A percentile compares a stretch with the other conserved stretches of the same genome.
Conservation (phyloP, 2,888 invertebrate genomes). For the Temnothorax rugatulus region DNA sequence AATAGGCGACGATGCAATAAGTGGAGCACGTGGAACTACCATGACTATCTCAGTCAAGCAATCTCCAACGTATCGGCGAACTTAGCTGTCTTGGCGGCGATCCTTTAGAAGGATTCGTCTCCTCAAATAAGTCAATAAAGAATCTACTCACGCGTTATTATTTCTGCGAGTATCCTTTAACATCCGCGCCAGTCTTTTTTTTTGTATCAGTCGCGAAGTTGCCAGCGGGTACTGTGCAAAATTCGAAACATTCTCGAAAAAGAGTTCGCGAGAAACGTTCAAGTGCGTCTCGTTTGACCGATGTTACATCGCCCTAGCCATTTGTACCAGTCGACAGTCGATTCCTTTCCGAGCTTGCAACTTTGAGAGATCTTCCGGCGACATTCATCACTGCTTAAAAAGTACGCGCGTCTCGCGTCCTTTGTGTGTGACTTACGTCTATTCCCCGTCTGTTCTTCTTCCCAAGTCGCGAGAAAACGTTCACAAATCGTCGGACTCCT, state of each 20-base stretch:
- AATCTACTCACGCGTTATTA: constrained; percentile 15
- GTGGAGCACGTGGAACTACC: background rate
- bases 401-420: background rate
- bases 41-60: constrained; percentile 2
- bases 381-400: constrained; percentile 17
- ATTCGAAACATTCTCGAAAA: constrained; percentile 11
- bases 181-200: constrained; percentile 1
- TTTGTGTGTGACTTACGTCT: constrained; percentile 18
- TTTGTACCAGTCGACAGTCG: constrained; percentile 28
- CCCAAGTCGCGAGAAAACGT: constrained; percentile 7
- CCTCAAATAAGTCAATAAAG: constrained; percentile 34
- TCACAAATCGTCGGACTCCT: constrained; percentile 3
- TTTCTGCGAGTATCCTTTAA: constrained; percentile 10
- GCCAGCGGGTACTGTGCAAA: background rate
- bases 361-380: constrained; percentile 4
- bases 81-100: constrained; percentile 7
- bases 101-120: background rate
- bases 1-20: constrained; percentile 18
- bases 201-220: background rate
- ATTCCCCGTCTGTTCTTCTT: constrained; percentile 11
- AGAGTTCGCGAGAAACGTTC: background rate
- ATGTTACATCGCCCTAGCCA: background rate
- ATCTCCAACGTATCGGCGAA: constrained; percentile 9
- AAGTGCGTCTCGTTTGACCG: background rate
- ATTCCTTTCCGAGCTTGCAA: background rate